Conservation (phyloP, 2,888 invertebrate genomes). For the Rhopalosiphum nymphaeae region DNA sequence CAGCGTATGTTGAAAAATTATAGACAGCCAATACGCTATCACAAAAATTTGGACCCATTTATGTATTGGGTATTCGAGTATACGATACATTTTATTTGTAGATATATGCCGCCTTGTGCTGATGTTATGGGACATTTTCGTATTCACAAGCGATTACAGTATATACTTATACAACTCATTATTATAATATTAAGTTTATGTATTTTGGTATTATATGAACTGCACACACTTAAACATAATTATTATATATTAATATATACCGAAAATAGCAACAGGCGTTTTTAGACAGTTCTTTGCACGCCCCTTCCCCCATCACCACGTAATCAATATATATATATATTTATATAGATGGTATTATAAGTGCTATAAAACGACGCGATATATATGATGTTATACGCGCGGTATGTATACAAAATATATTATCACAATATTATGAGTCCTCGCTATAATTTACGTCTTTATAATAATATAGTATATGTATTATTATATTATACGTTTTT, state of each 20-base stretch:
- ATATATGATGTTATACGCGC: neutral
- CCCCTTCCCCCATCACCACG: neutral
- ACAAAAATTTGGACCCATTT: neutral
- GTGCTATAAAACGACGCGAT: neutral
- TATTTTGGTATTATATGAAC: neutral
- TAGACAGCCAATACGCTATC: neutral
- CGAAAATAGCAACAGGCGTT: neutral
- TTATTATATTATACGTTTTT: neutral
- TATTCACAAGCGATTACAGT: slow-evolving; percentile 1
- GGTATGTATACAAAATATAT: neutral
- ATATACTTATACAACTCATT: neutral
- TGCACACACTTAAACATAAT: neutral
- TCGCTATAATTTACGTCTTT: neutral
- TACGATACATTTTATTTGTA: neutral
- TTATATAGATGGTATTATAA: neutral
- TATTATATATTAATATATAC: neutral
- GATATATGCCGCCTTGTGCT: neutral
- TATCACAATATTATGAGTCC: slow-evolving; percentile 25
- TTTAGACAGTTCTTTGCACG: neutral
- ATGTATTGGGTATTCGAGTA: neutral
- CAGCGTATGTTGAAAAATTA: neutral
- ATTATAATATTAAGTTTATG: neutral
- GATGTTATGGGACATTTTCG: slow-evolving; percentile 20
- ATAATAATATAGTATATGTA: neutral
- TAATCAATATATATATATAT: neutral